phyloP scores from a whole-genome alignment of 1,140 invertebrate species.

The Anastatus disparis region DNA sequence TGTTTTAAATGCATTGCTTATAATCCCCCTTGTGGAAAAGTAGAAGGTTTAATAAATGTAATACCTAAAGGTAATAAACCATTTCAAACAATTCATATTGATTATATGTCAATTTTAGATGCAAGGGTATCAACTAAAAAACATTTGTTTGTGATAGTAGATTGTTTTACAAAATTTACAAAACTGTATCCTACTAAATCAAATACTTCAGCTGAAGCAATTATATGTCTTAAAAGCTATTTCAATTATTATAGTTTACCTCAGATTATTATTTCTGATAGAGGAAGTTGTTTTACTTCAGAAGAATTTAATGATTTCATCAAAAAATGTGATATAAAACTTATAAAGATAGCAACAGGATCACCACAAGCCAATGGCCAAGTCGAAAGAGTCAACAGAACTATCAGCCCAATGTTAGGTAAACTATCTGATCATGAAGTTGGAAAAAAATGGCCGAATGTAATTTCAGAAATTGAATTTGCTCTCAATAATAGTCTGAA shows the following conservation, averaged over 20 bases:
- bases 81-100: too few species aligned
- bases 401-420: slow-evolving; percentile 20
- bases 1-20: background rate
- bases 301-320: background rate
- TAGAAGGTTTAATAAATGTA: background rate
- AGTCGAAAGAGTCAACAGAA: background rate
- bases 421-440: too few species aligned
- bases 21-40: background rate
- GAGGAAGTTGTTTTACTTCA: background rate
- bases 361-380: slow-evolving; percentile 17
- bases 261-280: background rate
- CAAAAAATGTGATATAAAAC: background rate
- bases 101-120: background rate
- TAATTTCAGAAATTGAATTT: background rate
- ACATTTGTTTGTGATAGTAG: background rate
- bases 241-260: slow-evolving; percentile 1
- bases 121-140: background rate
- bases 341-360: background rate
- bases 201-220: background rate
- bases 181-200: background rate
- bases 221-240: background rate
- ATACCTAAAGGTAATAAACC: background rate
- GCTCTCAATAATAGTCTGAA: background rate
- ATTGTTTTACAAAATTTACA: slow-evolving; percentile 11
- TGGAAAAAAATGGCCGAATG: background rate